phyloP scores from a whole-genome alignment of 2,113 vertebrate genomes.

The Cavia aperea region DNA sequence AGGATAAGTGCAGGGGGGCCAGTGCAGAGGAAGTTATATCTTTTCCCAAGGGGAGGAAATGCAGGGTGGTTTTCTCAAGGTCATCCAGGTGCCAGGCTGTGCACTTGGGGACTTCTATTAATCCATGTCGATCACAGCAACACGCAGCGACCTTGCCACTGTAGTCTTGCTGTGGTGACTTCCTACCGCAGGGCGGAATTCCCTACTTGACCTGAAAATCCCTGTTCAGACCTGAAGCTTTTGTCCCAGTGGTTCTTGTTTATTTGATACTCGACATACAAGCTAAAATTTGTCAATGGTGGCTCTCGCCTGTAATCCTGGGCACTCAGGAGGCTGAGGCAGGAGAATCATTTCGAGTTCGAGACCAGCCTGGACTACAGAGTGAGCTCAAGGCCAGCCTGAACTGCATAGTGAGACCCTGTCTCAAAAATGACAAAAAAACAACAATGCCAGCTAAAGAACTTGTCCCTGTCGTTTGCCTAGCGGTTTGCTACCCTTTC shows the following conservation, averaged over 20 bases:
- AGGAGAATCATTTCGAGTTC: too few relatives aligned
- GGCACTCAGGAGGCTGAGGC: too few relatives aligned
- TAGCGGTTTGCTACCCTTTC: not conserved
- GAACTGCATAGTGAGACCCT: too few relatives aligned
- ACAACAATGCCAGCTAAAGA: not conserved
- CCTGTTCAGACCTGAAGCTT: not conserved
- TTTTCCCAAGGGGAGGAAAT: not conserved
- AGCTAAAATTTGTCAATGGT: not conserved
- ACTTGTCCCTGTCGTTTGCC: not conserved
- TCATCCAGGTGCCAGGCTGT: not conserved
- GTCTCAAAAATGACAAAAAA: not conserved
- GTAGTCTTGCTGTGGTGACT: not conserved
- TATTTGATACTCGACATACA: not conserved
- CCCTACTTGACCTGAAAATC: not conserved
- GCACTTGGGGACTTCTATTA: not conserved
- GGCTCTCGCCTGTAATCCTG: too few relatives aligned
- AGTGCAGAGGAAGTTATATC: not conserved
- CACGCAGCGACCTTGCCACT: not conserved
- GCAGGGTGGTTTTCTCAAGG: not conserved
- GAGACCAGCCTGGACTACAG: too few relatives aligned
- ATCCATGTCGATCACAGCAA: not conserved
- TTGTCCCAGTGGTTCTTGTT: not conserved
- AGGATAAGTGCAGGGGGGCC: rapidly evolving
- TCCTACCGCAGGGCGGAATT: not conserved
- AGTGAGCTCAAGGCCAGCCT: too few relatives aligned